These are phyloP conservation scores for Ophion obscuratus DNA, from an alignment of 2,888 invertebrate genomes.

Conservation along the genomic window DNA sequence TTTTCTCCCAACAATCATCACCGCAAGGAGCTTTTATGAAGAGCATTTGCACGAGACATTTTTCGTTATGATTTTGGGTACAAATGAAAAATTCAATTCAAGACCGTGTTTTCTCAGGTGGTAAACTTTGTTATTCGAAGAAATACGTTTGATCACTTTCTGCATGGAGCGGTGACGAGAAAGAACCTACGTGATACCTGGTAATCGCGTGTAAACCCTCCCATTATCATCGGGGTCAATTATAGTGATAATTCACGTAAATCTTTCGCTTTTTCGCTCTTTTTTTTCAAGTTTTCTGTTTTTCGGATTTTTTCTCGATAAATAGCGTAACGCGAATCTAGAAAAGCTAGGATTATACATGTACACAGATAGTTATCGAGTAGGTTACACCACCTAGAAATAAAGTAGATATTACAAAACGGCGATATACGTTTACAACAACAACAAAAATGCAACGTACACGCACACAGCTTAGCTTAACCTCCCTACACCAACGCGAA, in stretches of 20 bases:
- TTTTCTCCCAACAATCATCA: too few relatives aligned
- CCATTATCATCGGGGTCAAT: conserved; percentile 79
- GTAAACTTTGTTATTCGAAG: neutral
- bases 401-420: conserved; percentile 80
- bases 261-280: conserved; percentile 24
- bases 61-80: too few relatives aligned
- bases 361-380: conserved; percentile 76
- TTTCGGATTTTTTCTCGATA: conserved; percentile 41
- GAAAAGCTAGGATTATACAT: conserved; percentile 71
- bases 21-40: too few relatives aligned
- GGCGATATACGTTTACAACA: conserved; percentile 68
- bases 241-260: conserved; percentile 57
- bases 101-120: too few relatives aligned
- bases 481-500: neutral
- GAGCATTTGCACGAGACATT: too few relatives aligned
- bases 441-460: conserved; percentile 55
- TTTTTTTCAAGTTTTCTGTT: conserved; percentile 35
- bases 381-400: conserved; percentile 82
- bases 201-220: conserved; percentile 83
- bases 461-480: conserved; percentile 51
- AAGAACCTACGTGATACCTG: conserved; percentile 82
- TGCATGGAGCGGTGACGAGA: conserved; percentile 82
- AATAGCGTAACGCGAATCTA: conserved; percentile 68
- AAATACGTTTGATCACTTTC: conserved; percentile 61
- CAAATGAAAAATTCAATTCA: too few relatives aligned